These are phyloP conservation scores for Argopecten irradians DNA, from an alignment of 1,140 invertebrate species.

Conservation along the genomic window DNA sequence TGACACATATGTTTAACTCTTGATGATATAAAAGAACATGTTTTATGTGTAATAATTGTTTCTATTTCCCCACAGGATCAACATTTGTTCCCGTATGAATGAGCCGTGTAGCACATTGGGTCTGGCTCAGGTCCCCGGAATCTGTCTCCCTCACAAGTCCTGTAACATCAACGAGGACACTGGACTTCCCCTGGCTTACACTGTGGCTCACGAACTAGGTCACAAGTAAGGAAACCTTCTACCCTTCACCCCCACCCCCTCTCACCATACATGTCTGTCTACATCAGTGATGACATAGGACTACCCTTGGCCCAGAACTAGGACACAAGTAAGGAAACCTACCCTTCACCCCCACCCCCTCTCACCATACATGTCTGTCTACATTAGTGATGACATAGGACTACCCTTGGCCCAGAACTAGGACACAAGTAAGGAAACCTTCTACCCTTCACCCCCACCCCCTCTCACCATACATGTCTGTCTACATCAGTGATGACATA, in stretches of 20 bases:
- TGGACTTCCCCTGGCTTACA: slow-evolving; percentile 92
- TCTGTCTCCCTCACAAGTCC: slow-evolving; percentile 91
- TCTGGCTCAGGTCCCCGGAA: slow-evolving; percentile 91
- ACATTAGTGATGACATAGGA: background rate
- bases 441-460: background rate
- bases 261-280: background rate
- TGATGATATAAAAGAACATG: background rate
- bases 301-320: background rate
- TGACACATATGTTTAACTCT: background rate
- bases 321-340: background rate
- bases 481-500: too few relatives aligned
- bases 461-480: background rate
- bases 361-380: too few relatives aligned
- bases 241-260: too few relatives aligned
- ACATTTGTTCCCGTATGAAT: slow-evolving; percentile 89
- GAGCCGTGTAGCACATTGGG: slow-evolving; percentile 89
- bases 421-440: background rate
- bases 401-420: background rate
- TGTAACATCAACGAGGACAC: slow-evolving; percentile 96
- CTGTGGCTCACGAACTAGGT: slow-evolving; percentile 94
- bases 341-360: too few relatives aligned
- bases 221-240: slow-evolving; percentile 90
- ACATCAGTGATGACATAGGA: background rate
- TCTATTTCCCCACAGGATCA: slow-evolving; percentile 80
- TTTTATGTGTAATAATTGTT: background rate